phyloP scores from a whole-genome alignment of 2,797 vertebrate species.

The Bradypus variegatus region DNA sequence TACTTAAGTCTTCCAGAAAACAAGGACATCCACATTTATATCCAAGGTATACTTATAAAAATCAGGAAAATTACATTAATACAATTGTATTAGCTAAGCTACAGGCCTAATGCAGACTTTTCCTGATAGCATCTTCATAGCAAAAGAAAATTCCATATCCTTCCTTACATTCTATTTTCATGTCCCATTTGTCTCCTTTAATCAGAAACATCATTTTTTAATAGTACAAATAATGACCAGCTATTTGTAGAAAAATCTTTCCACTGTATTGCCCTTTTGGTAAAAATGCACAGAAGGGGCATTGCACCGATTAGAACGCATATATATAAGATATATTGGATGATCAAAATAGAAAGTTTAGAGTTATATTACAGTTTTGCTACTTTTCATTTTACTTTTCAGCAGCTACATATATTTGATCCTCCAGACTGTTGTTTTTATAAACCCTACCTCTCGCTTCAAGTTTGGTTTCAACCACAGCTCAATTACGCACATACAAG shows the following conservation, averaged over 20 bases:
- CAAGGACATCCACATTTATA: neutral
- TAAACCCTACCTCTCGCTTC: neutral
- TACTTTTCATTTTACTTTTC: neutral
- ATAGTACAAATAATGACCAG: neutral
- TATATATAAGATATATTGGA: neutral
- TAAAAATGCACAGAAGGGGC: neutral
- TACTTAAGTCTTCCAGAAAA: neutral
- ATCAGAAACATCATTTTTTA: neutral
- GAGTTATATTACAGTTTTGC: neutral
- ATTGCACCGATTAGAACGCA: neutral
- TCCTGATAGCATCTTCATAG: neutral
- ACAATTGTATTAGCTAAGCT: neutral
- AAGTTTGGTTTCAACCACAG: neutral
- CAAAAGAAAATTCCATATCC: neutral
- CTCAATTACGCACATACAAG: neutral
- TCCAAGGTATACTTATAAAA: neutral
- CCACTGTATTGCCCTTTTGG: neutral
- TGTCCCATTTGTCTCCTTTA: neutral
- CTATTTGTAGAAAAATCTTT: neutral
- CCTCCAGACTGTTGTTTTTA: neutral
- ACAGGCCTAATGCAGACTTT: fast-evolving
- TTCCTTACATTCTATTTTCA: neutral
- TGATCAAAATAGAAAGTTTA: neutral
- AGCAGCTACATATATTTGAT: neutral
- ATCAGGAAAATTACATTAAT: neutral